Conservation (phyloP, 2,797 vertebrate species). For the Rhynchotus rufescens region DNA sequence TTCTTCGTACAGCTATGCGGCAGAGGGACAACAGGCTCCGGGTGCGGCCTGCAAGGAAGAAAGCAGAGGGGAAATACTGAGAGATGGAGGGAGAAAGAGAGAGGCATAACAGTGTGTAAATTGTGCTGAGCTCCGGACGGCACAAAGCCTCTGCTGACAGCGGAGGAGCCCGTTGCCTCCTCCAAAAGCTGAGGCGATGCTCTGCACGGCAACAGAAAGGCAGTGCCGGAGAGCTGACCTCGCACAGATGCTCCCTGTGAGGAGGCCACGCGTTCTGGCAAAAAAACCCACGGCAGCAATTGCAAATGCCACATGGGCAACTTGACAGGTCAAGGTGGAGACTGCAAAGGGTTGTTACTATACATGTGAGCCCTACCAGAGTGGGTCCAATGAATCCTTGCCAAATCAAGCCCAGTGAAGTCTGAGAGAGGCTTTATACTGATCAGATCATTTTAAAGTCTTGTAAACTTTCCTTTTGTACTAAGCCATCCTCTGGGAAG, state of each 20-base stretch:
- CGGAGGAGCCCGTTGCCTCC: background rate
- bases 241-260: background rate
- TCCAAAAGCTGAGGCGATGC: fast-evolving
- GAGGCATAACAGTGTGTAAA: background rate
- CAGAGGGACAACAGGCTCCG: slow-evolving; percentile 86
- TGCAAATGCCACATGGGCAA: fast-evolving
- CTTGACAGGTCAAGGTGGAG: background rate
- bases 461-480: background rate
- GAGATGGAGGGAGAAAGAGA: background rate
- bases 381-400: background rate
- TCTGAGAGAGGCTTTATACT: background rate
- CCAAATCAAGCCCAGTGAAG: background rate
- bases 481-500: background rate
- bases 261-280: background rate
- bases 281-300: background rate
- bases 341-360: background rate
- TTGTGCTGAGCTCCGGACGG: background rate
- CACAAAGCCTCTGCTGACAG: background rate
- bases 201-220: fast-evolving
- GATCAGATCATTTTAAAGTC: background rate
- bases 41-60: slow-evolving; percentile 79
- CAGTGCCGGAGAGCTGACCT: fast-evolving
- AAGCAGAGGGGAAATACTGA: background rate
- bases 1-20: slow-evolving; percentile 87
- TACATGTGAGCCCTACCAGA: fast-evolving